Base-by-base conservation (phyloP, 2,888 invertebrate species). In the Ashinkailepas kermadecensis region DNA sequence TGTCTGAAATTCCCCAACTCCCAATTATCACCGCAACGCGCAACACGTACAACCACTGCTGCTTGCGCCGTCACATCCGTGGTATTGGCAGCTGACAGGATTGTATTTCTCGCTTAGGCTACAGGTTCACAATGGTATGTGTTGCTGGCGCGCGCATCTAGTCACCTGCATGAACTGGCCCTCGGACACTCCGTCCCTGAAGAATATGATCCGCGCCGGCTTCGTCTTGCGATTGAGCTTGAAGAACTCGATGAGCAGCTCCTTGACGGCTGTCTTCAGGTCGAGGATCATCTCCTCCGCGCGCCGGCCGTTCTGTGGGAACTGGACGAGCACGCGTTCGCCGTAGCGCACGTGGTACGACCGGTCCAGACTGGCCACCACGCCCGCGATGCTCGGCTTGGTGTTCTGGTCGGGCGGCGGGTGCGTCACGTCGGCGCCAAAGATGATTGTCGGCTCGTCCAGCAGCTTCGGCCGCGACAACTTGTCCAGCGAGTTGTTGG, bases 371-470 rank as follows among this genome's bases (percentile, higher is more conserved):
- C 86, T 87, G 80, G 85, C 87, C 58, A 88, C 86, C 4, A 91
- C 89, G 25, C 91, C 91, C 13, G 91, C 91, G 82, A 91, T 89
- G 0, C 91, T 91, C 0, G 91, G 91, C 83, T 88, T 88, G 11
- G 86, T 86, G 21, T 86, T 88, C 87, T 93, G 91, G 83, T 93
- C 94, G 1, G 94, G 91, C 3, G 94, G 91, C 0, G 97, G 96
- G 89, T 97, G 97, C 0, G 96, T 96, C 11, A 97, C 96, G 88
- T 97, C 97, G 12, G 96, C 96, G 0, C 97, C 97, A 67, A 95
- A 89, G 23, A 93, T 90, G 90, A 93, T 91, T 21, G 90, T 90
- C 0, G 92, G 92, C 0, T 84, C 86, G 0, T 81, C 84, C 64
- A 92, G 87, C 25, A 86, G 56, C 81, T 39, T 12, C 58, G 80